Evolutionary conservation across 2,888 invertebrate species (phyloP).

Genomic region (Chirona hameri): DNA sequence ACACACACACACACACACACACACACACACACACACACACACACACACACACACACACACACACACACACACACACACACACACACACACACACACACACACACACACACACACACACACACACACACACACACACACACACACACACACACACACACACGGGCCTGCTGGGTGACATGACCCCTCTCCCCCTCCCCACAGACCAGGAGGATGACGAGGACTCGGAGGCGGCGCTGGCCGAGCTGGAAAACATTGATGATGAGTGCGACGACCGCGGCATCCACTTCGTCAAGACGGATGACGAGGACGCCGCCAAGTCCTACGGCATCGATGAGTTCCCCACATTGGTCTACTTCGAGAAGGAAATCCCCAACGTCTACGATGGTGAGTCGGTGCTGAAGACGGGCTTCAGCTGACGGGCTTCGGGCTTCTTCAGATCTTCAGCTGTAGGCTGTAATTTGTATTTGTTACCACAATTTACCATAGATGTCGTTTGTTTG

Average conservation of each 20-base stretch:
- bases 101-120: too few species aligned
- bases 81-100: too few species aligned
- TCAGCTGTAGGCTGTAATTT: too few species aligned
- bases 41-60: too few species aligned
- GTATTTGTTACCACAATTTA: too few species aligned
- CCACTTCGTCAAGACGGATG: constrained; percentile 89
- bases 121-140: not conserved
- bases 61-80: too few species aligned
- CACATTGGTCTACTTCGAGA: constrained; percentile 87
- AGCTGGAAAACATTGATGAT: constrained; percentile 88
- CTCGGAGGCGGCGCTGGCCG: constrained; percentile 76
- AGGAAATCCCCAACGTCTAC: constrained; percentile 86
- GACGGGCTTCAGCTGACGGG: too few species aligned
- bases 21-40: too few species aligned
- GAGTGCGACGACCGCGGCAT: constrained; percentile 89
- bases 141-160: not conserved
- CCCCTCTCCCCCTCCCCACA: constrained; percentile 45
- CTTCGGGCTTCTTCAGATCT: too few species aligned
- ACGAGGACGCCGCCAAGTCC: constrained; percentile 73
- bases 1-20: not conserved
- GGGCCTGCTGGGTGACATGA: not conserved
- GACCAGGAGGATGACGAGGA: constrained; percentile 87
- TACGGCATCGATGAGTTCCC: constrained; percentile 82
- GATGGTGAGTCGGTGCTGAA: constrained; percentile 58
- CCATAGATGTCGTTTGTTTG: too few species aligned